A percentile compares a stretch with the other conserved stretches of the same genome.
phyloP scores from a whole-genome alignment of 2,888 invertebrate genomes.

The Willowsia nigromaculata region DNA sequence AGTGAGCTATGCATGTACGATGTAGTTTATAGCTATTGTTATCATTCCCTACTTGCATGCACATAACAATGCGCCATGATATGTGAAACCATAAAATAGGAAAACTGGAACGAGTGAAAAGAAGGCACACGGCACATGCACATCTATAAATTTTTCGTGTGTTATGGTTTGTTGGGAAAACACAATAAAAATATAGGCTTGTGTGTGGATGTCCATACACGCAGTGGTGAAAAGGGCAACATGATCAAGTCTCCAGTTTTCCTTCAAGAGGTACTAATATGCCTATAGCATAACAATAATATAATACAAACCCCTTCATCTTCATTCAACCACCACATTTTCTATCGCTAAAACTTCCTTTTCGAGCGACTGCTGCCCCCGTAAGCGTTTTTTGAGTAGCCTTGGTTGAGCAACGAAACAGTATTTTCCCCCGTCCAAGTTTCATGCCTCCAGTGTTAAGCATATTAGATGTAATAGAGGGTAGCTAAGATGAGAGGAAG shows the following conservation, averaged over 20 bases:
- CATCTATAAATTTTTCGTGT: neutral
- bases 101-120: neutral
- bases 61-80: neutral
- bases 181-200: neutral
- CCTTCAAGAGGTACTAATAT: neutral
- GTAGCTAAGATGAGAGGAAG: neutral
- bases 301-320: neutral
- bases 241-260: neutral
- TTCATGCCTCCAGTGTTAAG: constrained; percentile 20
- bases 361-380: neutral
- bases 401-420: constrained; percentile 40
- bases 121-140: neutral
- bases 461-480: neutral
- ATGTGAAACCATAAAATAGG: neutral
- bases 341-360: neutral
- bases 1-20: neutral
- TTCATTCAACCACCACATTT: neutral
- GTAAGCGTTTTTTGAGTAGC: constrained; percentile 38
- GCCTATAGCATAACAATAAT: neutral
- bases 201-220: too few relatives aligned
- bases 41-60: neutral
- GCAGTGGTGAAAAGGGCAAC: neutral
- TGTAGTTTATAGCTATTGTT: neutral
- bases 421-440: constrained; percentile 19
- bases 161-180: neutral